phyloP scores from a whole-genome alignment of 2,888 invertebrate species.

The Fabriciana adippe region DNA sequence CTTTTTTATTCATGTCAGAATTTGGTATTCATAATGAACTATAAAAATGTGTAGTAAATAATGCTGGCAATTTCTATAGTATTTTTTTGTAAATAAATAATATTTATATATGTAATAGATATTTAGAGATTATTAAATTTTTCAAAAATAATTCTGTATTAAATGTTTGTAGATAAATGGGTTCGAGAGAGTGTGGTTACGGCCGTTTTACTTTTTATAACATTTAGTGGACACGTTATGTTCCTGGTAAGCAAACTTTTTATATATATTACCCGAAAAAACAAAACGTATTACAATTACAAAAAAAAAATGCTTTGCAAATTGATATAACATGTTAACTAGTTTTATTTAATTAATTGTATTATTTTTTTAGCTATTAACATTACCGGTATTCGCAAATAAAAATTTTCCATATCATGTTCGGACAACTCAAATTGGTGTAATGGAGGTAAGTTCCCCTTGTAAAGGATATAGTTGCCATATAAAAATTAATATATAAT shows the following conservation, averaged over 20 bases:
- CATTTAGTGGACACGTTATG: slow-evolving; percentile 85
- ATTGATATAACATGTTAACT: too few species aligned
- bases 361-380: slow-evolving; percentile 84
- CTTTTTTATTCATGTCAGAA: too few species aligned
- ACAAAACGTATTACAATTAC: too few species aligned
- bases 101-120: too few species aligned
- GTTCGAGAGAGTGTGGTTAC: slow-evolving; percentile 89
- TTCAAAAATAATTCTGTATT: too few species aligned
- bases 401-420: slow-evolving; percentile 96
- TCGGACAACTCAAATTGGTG: slow-evolving; percentile 90
- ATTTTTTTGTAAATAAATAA: not conserved
- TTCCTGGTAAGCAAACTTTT: slow-evolving; percentile 82
- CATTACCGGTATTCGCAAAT: slow-evolving; percentile 92
- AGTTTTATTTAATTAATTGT: not conserved
- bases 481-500: too few species aligned
- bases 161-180: slow-evolving; percentile 78
- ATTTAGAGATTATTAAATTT: too few species aligned
- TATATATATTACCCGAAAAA: too few species aligned
- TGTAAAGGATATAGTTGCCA: too few species aligned
- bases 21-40: too few species aligned
- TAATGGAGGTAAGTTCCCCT: slow-evolving; percentile 80
- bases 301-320: too few species aligned
- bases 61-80: not conserved
- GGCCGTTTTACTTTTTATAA: slow-evolving; percentile 85
- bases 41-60: too few species aligned